Base-by-base conservation (phyloP, 1,140 invertebrate genomes). In the Zaprionus africanus region DNA sequence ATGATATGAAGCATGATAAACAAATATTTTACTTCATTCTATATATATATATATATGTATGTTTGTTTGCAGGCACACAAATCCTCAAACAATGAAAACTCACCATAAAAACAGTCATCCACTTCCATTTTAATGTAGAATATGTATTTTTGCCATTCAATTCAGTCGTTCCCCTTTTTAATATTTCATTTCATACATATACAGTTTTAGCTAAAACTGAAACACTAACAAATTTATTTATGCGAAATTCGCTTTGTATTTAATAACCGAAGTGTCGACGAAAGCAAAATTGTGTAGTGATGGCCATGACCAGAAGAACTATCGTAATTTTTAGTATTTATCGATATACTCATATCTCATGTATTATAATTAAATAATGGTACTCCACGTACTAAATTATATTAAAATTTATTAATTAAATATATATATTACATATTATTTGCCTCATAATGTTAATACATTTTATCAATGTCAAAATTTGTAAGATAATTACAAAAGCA, bases 41-140 rank as follows among this genome's bases (percentile, higher is more conserved):
- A 46, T 31, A 26, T 5, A 31, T 36, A n/a, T 15, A 22, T 51
- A n/a, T n/a, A n/a, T 51, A 22, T 11, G 4, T 46, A 24, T 46
- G 22, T 54, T 15, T 28, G 12, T 38, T 15, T 43, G 24, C 9
- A 60, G 3, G 4, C 17, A 22, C 22, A 51, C 19, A n/a, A 9
- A 13, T 49, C 46, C 46, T 59, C 57, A 17, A 12, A 60, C 22
- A 34, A 53, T 36, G 41, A 26, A 58, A 9, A 63, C 65, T 68
- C 43, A 78, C 76, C 76, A 46, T 78, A 78, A 59, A 78, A 75
- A 26, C 56, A 22, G 19, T 78, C 76, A 24, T 75, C 71, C 9
- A 75, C 71, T 26, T 78, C 71, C 76, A 78, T 78, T 61, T 65
- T 26, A 31, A n/a, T 66, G 46, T 24, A 26, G 26, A 36, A 63